Evolutionary conservation across 2,888 invertebrate genomes (phyloP), one percentile per base, ranked within the genome.

Genomic region (Chaetogeoica ovagalla): DNA sequence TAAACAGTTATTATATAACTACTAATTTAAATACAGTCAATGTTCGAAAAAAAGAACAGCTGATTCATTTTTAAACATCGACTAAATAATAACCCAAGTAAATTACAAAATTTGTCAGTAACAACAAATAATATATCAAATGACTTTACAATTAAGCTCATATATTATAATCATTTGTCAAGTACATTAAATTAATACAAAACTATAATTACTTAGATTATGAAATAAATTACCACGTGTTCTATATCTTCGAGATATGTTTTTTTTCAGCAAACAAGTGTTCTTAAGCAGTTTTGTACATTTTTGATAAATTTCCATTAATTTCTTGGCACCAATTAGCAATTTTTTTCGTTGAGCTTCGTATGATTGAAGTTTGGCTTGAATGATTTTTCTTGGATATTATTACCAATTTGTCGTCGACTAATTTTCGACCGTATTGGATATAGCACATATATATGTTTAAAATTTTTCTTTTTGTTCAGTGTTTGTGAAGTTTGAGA

Each of bases 151-250:
- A 52, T 4, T 17, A 52, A 13, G 52, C 13, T 52, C 15, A 13
- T 17, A 15, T 52, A 13, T 15, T 52, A 13, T 15, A 52, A 4
- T 15, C 52, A 17, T 17, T 52, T 52, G 13, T 52, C 17, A 52
- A 52, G 15, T 17, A 30, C 15, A 17, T 52, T 15, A 1, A 5
- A 52, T 52, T 52, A 21, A 6, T 3, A 60, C 5, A 60, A 9
- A 23, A n/a, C n/a, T n/a, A 59, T n/a, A n/a, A 60, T 60, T 60
- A 60, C 59, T 60, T 15, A n/a, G 15, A 52, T 17, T 21, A 11
- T 8, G n/a, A 5, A 43, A 68, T 52, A 23, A 48, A 59, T 69
- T 77, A 77, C 76, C 69, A 69, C 69, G 4, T 21, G 43, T 30
- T 77, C 48, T 21, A 77, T 48, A 7, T 69, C 37, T 69, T 77